A percentile compares a stretch with the other conserved stretches of the same genome.
Conservation (phyloP, 2,113 vertebrate genomes). For the Cricetomys ansorgei region DNA sequence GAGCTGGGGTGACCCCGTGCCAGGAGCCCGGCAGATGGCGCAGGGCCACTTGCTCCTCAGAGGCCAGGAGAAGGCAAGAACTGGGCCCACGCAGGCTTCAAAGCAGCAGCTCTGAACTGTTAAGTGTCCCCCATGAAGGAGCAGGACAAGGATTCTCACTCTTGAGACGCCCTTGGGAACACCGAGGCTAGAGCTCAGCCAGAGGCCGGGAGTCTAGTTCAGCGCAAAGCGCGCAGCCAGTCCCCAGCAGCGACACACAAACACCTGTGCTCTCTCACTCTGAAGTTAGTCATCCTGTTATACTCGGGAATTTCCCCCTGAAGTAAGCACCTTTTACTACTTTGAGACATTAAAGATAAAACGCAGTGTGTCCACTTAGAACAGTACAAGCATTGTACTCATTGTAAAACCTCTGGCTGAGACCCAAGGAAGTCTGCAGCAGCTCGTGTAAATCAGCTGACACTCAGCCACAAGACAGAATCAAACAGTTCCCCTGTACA, state of each 20-base stretch:
- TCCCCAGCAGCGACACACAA: background rate
- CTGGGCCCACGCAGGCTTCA: accelerated
- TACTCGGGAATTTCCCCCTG: background rate
- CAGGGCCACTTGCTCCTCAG: background rate
- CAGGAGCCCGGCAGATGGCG: conserved; percentile 30
- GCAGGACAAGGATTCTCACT: accelerated
- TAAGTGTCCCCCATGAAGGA: background rate
- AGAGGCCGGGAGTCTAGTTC: too few relatives aligned
- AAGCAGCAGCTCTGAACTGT: background rate
- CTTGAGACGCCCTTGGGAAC: background rate
- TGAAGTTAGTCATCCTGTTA: background rate
- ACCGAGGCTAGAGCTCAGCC: background rate
- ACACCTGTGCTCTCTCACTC: background rate
- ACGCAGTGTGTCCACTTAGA: background rate
- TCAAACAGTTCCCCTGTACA: too few relatives aligned
- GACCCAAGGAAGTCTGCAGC: background rate
- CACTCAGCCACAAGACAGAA: background rate
- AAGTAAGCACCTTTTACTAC: background rate
- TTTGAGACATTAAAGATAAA: background rate
- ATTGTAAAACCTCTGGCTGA: background rate
- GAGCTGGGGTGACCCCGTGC: background rate
- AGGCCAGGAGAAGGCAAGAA: background rate
- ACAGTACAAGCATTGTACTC: background rate
- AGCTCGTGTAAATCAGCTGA: accelerated
- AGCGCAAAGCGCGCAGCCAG: background rate